Evolutionary conservation across 2,113 vertebrate genomes (phyloP), one percentile per base, ranked within the genome.

Genomic region (Ascaphus truei): DNA sequence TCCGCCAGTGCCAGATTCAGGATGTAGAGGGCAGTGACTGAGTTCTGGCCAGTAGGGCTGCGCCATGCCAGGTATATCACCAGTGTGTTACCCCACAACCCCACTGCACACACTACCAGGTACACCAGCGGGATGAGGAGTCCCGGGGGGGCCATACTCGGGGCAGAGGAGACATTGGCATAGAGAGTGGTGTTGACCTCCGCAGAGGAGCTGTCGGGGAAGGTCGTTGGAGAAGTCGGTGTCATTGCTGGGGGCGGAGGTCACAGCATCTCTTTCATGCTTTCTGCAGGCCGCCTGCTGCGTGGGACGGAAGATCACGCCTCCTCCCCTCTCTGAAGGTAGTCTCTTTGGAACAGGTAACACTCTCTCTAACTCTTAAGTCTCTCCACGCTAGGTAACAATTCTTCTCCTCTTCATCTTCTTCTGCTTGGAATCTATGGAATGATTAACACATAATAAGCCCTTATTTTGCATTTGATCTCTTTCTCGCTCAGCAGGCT

Each of bases 21-120:
- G 77, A 98, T 98, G 79, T 98, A 98, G 80, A 98, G 89, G 0
- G 93, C 98, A 73, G 96, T 98, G 73, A 98, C 95, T 0, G 95
- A 96, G 20, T 71, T 71, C 30, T 94, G 91, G 0, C 88, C 91
- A 48, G 91, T 90, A 0, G 93, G 90, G 79, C 95, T 93, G 43
- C 89, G 81, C 73, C 98, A 86, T 0, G 96, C 89, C 18, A 98
- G 91, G 0, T 98, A 94, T 72, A 98, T 98, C 62, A 98, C 96
- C 67, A 98, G 79, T 0, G 94, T 95, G 85, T 98, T 98, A 10
- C 96, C 96, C 62, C 85, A 79, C 55, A 98, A 83, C 1, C 96
- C 96, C 7, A 96, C 84, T 2, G 93, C 84, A 0, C 95, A 98
- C 68, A 98, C 96, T 1, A 92, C 83, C 57, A 93, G 83, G 67